phyloP scores from a whole-genome alignment of 2,113 vertebrate species.

The Phycodurus eques region DNA sequence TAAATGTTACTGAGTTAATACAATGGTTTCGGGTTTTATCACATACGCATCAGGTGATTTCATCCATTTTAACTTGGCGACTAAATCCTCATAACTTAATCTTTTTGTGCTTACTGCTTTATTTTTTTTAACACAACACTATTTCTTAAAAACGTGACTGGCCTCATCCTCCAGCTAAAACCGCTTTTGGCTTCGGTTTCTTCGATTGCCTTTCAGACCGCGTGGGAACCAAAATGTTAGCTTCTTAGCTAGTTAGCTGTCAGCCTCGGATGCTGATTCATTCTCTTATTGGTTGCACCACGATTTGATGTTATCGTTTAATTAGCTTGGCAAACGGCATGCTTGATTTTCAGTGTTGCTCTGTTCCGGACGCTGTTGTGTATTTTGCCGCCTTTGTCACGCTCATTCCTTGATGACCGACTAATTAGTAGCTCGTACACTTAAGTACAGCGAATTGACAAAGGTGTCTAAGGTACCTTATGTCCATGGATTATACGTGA shows the following conservation, averaged over 20 bases:
- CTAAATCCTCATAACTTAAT: not conserved
- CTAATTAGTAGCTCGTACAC: not conserved
- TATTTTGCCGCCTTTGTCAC: not conserved
- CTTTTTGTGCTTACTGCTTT: not conserved
- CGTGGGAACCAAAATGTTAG: slow-evolving; percentile 57
- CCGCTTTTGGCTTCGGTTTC: not conserved
- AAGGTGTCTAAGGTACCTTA: not conserved
- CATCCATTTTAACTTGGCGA: slow-evolving; percentile 52
- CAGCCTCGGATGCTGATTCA: slow-evolving; percentile 8
- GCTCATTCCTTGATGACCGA: no score
- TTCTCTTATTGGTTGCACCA: not conserved
- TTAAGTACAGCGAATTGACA: not conserved
- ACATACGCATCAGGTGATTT: slow-evolving; percentile 8
- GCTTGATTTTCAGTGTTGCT: fast-evolving
- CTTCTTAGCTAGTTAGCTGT: slow-evolving; percentile 21
- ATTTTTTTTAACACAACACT: no score
- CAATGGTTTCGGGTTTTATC: not conserved
- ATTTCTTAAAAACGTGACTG: not conserved
- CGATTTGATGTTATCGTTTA: fast-evolving
- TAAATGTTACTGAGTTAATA: not conserved
- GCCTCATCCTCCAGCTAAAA: not conserved
- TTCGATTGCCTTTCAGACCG: slow-evolving; percentile 29
- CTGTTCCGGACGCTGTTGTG: fast-evolving
- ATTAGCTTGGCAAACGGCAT: fast-evolving
- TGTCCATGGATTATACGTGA: not conserved